Conservation (phyloP, 2,888 invertebrate species). For the Ectemnius continuus region DNA sequence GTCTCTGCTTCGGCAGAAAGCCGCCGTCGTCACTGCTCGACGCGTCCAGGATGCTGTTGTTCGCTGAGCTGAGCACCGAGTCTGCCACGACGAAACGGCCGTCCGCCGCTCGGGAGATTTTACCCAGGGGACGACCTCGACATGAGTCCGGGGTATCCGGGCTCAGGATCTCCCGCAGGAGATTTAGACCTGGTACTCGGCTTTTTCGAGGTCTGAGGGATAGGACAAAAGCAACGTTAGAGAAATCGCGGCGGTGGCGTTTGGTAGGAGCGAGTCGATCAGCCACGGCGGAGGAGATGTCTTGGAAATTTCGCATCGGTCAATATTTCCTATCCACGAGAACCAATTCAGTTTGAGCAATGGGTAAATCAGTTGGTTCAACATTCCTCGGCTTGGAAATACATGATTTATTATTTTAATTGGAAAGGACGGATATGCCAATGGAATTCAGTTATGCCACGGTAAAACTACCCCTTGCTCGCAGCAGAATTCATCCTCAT, state of each 20-base stretch:
- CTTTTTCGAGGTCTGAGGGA: slow-evolving; percentile 91
- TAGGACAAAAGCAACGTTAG: slow-evolving; percentile 65
- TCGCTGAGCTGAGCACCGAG: slow-evolving; percentile 79
- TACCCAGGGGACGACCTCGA: slow-evolving; percentile 80
- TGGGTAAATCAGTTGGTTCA: too few relatives aligned
- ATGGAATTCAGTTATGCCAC: too few relatives aligned
- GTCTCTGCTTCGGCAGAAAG: slow-evolving; percentile 82
- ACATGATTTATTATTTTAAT: too few relatives aligned
- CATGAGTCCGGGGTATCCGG: slow-evolving; percentile 74
- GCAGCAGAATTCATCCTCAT: too few relatives aligned
- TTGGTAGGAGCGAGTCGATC: slow-evolving; percentile 30
- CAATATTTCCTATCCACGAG: too few relatives aligned
- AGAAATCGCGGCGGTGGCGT: slow-evolving; percentile 39
- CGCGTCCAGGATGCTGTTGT: slow-evolving; percentile 81
- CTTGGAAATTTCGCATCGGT: not conserved
- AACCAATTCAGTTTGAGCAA: too few relatives aligned
- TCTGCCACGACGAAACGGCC: slow-evolving; percentile 85
- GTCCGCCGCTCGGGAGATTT: slow-evolving; percentile 86
- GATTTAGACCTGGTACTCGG: slow-evolving; percentile 95
- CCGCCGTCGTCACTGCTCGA: slow-evolving; percentile 91
- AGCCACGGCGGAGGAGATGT: slow-evolving; percentile 26
- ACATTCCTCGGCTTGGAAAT: too few relatives aligned
- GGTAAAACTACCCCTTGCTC: too few relatives aligned
- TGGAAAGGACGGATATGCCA: too few relatives aligned
- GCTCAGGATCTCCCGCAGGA: slow-evolving; percentile 83